Base-by-base conservation (phyloP, 1,140 invertebrate species). In the Nasonia longicornis region DNA sequence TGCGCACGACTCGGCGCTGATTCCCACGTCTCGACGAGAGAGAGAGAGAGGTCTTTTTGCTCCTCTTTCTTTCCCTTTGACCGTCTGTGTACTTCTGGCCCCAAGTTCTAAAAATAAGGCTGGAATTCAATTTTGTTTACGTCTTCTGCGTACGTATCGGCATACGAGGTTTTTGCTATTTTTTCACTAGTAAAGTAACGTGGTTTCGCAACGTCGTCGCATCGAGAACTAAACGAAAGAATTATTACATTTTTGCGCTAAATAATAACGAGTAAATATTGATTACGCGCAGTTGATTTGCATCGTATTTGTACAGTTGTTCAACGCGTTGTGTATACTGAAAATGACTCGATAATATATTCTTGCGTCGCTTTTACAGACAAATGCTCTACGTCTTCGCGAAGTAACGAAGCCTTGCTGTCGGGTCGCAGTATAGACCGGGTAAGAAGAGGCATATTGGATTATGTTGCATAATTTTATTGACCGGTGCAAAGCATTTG, bases 391-490 rank as follows among this genome's bases (percentile, higher is more conserved):
- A 29, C 38, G 16, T 45, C 29, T 73, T 71, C 11, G n/a, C 42
- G 52, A 74, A 75, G 74, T 77, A 72, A 31, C 35, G 74, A 81
- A 77, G 80, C 69, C 48, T 64, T 11, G 48, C n/a, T 80, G 6
- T 6, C 22, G 4, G 20, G 31, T 29, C 29, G 31, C 45, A 42
- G 45, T 6, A 35, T 35, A 38, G 64, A 31, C 35, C n/a, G 26
- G 16, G 74, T 82, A 88, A 89, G 85, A 81, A 85, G 85, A 89
- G 85, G 86, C 86, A 85, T 87, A 86, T 90, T 87, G 85, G 84
- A 89, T 89, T 88, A 87, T 86, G 82, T 89, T 89, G 85, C 88
- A 87, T 88, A 90, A 90, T 89, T 89, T 88, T 87, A 90, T 88
- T 86, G 86, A 84, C 82, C 78, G 86, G 88, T 85, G 85, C 86